Evolutionary conservation across 1,140 invertebrate genomes (phyloP).

Genomic region (Drosophila sproati): DNA sequence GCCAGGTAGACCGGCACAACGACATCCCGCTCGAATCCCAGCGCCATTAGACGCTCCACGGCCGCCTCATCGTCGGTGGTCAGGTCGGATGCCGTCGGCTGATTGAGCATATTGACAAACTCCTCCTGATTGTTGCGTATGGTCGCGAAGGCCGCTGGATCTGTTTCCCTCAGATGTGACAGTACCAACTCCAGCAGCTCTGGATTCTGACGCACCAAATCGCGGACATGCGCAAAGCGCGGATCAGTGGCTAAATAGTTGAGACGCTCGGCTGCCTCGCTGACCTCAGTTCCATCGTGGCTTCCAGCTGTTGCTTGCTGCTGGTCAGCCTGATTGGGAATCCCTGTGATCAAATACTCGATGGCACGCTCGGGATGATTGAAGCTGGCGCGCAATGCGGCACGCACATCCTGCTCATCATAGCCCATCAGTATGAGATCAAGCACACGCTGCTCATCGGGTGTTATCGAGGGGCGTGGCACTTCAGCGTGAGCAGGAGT

Average conservation of each 20-base stretch:
- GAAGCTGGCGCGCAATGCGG: conserved; percentile 69
- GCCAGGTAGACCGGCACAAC: conserved; percentile 69
- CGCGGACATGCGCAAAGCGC: conserved; percentile 50
- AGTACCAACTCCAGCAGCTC: conserved; percentile 50
- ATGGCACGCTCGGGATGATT: conserved; percentile 80
- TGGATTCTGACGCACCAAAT: conserved; percentile 61
- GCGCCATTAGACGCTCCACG: conserved; percentile 60
- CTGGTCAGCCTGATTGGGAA: conserved; percentile 33
- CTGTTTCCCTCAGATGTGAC: conserved; percentile 43
- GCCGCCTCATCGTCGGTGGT: conserved; percentile 55
- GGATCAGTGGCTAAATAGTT: conserved; percentile 41
- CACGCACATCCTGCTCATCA: conserved; percentile 64
- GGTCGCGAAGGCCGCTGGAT: conserved; percentile 50
- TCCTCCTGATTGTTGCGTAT: conserved; percentile 59
- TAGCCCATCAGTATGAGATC: conserved; percentile 74
- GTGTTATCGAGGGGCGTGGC: conserved; percentile 12
- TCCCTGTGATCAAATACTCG: conserved; percentile 68
- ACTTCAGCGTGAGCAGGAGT: not conserved
- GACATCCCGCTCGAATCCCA: conserved; percentile 62
- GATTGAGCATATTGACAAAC: conserved; percentile 52
- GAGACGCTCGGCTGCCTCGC: conserved; percentile 16
- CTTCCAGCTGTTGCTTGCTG: not conserved
- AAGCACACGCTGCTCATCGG: conserved; percentile 52
- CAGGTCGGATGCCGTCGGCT: conserved; percentile 1
- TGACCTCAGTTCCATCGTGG: not conserved